Base-by-base conservation (phyloP, 2,797 vertebrate species). In the Falco novaeseelandiae region DNA sequence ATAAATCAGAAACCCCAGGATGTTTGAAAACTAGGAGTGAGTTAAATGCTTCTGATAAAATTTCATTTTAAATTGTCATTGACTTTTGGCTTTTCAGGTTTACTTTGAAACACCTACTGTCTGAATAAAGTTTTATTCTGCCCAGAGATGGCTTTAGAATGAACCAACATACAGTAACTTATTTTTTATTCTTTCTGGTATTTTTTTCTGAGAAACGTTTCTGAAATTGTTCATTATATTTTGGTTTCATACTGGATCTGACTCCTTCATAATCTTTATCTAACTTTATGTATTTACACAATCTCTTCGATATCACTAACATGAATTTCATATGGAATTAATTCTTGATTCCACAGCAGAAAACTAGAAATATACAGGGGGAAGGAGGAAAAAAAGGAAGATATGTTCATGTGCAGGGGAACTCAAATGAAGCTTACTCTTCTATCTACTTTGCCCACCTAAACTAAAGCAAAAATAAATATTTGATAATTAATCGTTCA, bases 381-480 rank as follows among this genome's bases (percentile, higher is more conserved):
- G 23, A 8, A 18, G 42, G 42, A 44, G 18, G n/a, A 91, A 72
- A 76, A 34, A 93, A 89, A 88, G 20, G 40, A 65, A 42, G 19
- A 30, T 2, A 27, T 42, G 2, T 74, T 88, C 36, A 51, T 72
- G 30, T 44, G 8, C 34, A 83, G 66, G 6, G 5, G 42, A 74
- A 81, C 3, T 66, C 12, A 14, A 87, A 81, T 77, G 73, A 96
- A 95, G 42, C 52, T 92, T 81, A 73, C 9, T 94, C 32, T 96
- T 91, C 62, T 93, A 65, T 59, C 34, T 87, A 77, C 42, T 97
- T 96, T 83, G 18, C 38, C 42, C 34, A 83, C 32, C 87, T 88
- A 93, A 97, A 89, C 19, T 92, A 90, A 78, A 79, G 40, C 44
- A 89, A 87, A 90, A 97, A 89, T 62, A 95, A 93, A 34, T 93